Evolutionary conservation across 2,797 vertebrate species (phyloP), one percentile per base, ranked within the genome.

Genomic region (Enteromius treurensis): DNA sequence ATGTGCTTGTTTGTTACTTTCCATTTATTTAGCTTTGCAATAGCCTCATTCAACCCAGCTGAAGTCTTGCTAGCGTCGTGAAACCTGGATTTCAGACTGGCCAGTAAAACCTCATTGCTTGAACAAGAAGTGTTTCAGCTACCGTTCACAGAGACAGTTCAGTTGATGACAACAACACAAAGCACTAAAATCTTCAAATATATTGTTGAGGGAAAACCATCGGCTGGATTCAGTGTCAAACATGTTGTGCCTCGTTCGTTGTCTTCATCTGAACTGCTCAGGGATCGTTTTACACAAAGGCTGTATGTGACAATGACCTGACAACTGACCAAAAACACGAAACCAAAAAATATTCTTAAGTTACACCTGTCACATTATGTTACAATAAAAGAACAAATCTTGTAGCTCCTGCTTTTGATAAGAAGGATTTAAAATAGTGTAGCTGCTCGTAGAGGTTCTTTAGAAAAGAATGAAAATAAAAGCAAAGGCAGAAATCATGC

Each of bases 401-500:
- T 29, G 29, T 34, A 19, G 13, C 26, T 62, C 60, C 26, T 29
- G 60, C 5, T 64, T n/a, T 23, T 62, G 1, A 9, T 73, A 47
- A 71, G 68, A 73, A 74, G 53, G 49, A 42, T 60, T 65, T 29
- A 71, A 77, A 73, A 53, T 51, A 26, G 4, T 65, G 23, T 83
- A 65, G 53, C 60, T 60, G 68, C 79, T 81, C 74, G 75, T 40
- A 29, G 62, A 68, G 11, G 47, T 23, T 26, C 21, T 65, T 65
- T 34, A 23, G 21, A 51, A 51, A 45, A 32, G 3, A 42, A 49
- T 68, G 34, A 0, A 34, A 82, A 70, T 70, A 79, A 82, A 67
- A 40, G 37, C 9, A 45, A 80, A 70, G 23, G 17, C 42, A 83
- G 62, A 82, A 83, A 75, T 65, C 80, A 86, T 88, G 69, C 73